phyloP scores from a whole-genome alignment of 2,888 invertebrate species.

The Heterodera filipjevi region DNA sequence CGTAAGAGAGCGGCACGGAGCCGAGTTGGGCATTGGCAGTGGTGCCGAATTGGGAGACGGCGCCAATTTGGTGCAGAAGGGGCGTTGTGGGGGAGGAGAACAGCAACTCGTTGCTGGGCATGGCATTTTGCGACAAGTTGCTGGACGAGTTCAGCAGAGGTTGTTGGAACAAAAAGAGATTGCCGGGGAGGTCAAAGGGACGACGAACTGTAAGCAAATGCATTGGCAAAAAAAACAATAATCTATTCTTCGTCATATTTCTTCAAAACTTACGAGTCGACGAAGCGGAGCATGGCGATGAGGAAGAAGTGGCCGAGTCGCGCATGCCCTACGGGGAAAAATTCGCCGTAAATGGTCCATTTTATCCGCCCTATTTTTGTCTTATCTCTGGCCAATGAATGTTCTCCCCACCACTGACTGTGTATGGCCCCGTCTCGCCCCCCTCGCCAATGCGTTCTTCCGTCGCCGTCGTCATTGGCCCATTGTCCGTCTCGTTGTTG shows the following conservation, averaged over 20 bases:
- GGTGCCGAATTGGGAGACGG: not conserved
- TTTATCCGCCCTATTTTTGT: not conserved
- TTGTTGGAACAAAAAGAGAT: not conserved
- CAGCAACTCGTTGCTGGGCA: slow-evolving; percentile 15
- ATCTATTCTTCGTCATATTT: not conserved
- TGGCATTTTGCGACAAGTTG: not conserved
- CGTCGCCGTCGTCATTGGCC: not conserved
- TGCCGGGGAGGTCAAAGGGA: not conserved
- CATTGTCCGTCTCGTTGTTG: slow-evolving; percentile 2
- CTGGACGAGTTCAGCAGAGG: not conserved
- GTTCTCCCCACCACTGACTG: not conserved
- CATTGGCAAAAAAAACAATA: not conserved
- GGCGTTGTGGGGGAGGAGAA: not conserved
- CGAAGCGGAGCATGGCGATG: not conserved
- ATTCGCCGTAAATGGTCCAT: too few relatives aligned
- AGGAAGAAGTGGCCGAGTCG: slow-evolving; percentile 6
- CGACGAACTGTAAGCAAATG: not conserved
- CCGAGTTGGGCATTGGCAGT: not conserved
- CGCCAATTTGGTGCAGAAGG: not conserved
- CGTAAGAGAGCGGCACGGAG: slow-evolving; percentile 16
- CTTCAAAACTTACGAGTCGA: not conserved
- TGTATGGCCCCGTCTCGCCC: not conserved
- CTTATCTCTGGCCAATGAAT: not conserved
- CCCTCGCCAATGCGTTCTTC: not conserved
- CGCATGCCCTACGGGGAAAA: not conserved